Percentiles rank a stretch among this genome's conserved stretches.
Evolutionary conservation across 2,888 invertebrate genomes (phyloP).

Genomic region (Dryomyza anilis): DNA sequence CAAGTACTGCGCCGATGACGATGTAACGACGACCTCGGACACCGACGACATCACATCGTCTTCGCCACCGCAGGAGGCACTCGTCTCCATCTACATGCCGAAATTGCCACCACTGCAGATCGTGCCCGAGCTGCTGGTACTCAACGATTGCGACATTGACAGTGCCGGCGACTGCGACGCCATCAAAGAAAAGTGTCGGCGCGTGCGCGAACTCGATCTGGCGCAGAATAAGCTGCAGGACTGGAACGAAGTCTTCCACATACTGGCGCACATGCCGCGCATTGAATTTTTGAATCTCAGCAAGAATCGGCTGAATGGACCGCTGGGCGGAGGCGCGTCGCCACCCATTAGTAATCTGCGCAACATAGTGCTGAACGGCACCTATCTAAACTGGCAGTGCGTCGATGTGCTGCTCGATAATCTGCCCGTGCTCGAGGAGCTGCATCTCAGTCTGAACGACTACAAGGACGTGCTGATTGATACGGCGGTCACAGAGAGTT

Average conservation of each 20-base stretch:
- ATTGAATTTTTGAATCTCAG: conserved; percentile 91
- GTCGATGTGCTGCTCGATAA: conserved; percentile 77
- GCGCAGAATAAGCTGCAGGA: conserved; percentile 89
- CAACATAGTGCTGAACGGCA: conserved; percentile 86
- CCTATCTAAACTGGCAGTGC: conserved; percentile 83
- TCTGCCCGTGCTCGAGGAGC: conserved; percentile 82
- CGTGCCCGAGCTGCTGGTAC: conserved; percentile 82
- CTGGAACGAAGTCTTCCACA: conserved; percentile 90
- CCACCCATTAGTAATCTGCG: conserved; percentile 67
- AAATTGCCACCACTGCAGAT: conserved; percentile 76
- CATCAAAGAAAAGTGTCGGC: conserved; percentile 80
- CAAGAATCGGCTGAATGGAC: conserved; percentile 81
- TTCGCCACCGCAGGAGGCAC: conserved; percentile 63
- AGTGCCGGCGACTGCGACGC: conserved; percentile 83
- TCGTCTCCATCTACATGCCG: conserved; percentile 86
- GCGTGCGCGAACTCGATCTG: conserved; percentile 92
- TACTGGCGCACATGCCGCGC: conserved; percentile 85
- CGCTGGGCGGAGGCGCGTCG: conserved; percentile 64
- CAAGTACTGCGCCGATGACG: conserved; percentile 68
- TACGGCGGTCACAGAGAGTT: conserved; percentile 48
- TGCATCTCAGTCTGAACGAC: conserved; percentile 91
- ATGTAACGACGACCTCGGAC: conserved; percentile 65
- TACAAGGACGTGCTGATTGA: conserved; percentile 78
- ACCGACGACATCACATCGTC: no score
- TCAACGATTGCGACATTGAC: conserved; percentile 90